phyloP scores from a whole-genome alignment of 2,888 invertebrate genomes.

The Linnaemya tessellans region DNA sequence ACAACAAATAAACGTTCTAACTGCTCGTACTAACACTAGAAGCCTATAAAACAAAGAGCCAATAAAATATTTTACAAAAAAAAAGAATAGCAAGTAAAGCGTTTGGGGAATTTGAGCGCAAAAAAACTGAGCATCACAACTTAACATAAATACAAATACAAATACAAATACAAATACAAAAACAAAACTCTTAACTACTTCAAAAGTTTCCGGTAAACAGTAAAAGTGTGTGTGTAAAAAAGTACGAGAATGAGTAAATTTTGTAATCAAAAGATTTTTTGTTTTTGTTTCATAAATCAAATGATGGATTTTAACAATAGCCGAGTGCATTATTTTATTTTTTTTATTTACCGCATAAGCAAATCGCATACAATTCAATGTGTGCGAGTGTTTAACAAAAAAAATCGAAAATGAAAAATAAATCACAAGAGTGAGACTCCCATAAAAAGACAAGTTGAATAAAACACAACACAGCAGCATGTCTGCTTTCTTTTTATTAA shows the following conservation, averaged over 20 bases:
- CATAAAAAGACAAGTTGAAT: conserved; percentile 38
- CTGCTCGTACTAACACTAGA: conserved; percentile 15
- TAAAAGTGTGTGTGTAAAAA: conserved; percentile 6
- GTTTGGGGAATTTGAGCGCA: conserved; percentile 45
- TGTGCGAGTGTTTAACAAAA: neutral
- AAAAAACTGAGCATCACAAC: neutral
- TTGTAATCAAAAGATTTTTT: conserved; percentile 51
- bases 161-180: neutral
- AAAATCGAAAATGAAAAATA: neutral
- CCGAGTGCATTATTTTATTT: conserved; percentile 11
- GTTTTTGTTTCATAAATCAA: conserved; percentile 60
- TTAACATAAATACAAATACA: neutral
- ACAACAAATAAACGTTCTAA: conserved; percentile 43
- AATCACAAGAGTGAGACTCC: conserved; percentile 42
- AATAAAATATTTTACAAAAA: conserved; percentile 68
- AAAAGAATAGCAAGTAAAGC: conserved; percentile 41
- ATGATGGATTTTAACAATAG: conserved; percentile 59
- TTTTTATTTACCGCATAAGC: conserved; percentile 66
- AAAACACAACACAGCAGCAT: conserved; percentile 13
- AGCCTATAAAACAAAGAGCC: conserved; percentile 59
- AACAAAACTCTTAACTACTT: conserved; percentile 65
- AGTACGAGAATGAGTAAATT: conserved; percentile 25
- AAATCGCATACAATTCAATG: conserved; percentile 50
- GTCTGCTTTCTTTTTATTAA: no score
- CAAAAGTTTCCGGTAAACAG: conserved; percentile 74